Base-by-base conservation (phyloP, 2,888 invertebrate genomes). In the Cryptophagus acutangulus region DNA sequence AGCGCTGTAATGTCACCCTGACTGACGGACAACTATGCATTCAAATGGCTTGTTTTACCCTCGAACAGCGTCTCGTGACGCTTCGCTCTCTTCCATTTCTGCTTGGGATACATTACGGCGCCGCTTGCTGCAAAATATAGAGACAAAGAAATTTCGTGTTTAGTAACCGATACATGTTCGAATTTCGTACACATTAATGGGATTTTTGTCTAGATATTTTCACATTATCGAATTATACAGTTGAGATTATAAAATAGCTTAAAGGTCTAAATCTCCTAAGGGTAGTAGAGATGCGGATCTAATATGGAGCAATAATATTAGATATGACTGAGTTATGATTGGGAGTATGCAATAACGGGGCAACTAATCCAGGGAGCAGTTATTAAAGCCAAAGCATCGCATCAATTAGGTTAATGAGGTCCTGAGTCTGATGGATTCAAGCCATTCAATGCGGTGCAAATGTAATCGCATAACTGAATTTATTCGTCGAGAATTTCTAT, bases 21-120 rank as follows among this genome's bases (percentile, higher is more conserved):
- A 79, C 76, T 80, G 80, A 80, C 79, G 74, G 79, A 79, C 79
- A 76, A 75, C 78, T 74, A 79, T 80, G 80, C 80, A 80, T 80
- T 80, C 80, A 79, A 80, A 80, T 80, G 71, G 79, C 75, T 77
- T 79, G 77, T 77, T 80, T 80, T 78, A 73, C 72, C 70, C 72
- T 64, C 38, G 41, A 37, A 39, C 41, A 36, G 30, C 42, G 45
- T 38, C 12, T 17, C 42, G 17, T 45, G 40, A 63, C 43, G 45
- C 17, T 24, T 15, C 14, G 24, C 24, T 20, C 20, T 20, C 20
- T 20, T 9, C 12, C 9, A 8, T 13, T 26, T n/a, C 9, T 26
- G 5, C 26, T n/a, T n/a, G n/a, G n/a, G n/a, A n/a, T n/a, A n/a
- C n/a, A n/a, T n/a, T n/a, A n/a, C 6, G 20, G 9, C 6, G 20